These are phyloP conservation scores for Symphodus melops DNA, from an alignment of 2,113 vertebrate genomes.

Conservation along the genomic window DNA sequence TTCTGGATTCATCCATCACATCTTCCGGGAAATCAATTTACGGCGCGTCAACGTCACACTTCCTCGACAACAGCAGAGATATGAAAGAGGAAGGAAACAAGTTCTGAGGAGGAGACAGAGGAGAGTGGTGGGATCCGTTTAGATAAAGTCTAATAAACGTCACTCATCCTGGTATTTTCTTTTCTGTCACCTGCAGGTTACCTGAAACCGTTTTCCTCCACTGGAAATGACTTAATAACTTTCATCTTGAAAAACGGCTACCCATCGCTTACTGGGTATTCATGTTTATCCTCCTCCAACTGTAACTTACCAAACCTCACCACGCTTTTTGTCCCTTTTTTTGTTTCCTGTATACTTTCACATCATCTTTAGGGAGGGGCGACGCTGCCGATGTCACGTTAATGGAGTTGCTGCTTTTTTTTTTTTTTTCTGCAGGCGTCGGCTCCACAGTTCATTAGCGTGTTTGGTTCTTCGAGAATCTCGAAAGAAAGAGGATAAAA, in stretches of 20 bases:
- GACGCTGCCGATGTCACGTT: slow-evolving; percentile 58
- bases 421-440: slow-evolving; percentile 78
- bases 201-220: slow-evolving; percentile 39
- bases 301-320: neutral
- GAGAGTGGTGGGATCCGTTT: slow-evolving; percentile 56
- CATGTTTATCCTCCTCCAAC: slow-evolving; percentile 1
- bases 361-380: slow-evolving; percentile 68
- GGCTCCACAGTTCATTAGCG: slow-evolving; percentile 76
- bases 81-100: slow-evolving; percentile 66
- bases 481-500: slow-evolving; percentile 84
- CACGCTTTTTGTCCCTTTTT: neutral
- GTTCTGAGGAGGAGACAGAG: slow-evolving; percentile 61
- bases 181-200: slow-evolving; percentile 27
- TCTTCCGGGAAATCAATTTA: slow-evolving; percentile 85
- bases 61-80: slow-evolving; percentile 67
- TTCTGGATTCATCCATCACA: slow-evolving; percentile 85
- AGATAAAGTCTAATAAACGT: slow-evolving; percentile 75
- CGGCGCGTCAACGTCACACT: slow-evolving; percentile 73
- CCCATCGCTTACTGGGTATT: neutral
- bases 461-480: slow-evolving; percentile 67
- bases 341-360: slow-evolving; percentile 12
- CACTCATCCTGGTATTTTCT: slow-evolving; percentile 59
- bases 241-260: slow-evolving; percentile 9
- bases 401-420: slow-evolving; percentile 73
- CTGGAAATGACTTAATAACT: slow-evolving; percentile 50